Evolutionary conservation across 2,888 invertebrate species (phyloP), one percentile per base, ranked within the genome.

Genomic region (Rhopalosiphum nymphaeae): DNA sequence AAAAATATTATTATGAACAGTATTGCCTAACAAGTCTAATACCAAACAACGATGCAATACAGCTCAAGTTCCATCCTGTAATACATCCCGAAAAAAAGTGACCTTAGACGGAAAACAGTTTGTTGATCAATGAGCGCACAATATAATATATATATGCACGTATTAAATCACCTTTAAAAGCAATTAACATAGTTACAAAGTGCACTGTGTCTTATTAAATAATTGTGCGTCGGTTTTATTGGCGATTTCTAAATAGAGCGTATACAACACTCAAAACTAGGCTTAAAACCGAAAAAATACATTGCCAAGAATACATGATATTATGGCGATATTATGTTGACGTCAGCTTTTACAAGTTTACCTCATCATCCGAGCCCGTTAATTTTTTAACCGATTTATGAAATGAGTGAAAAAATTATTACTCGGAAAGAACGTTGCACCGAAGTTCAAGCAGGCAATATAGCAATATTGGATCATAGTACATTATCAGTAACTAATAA

Each of bases 381-480:
- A 21, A 78, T 78, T 78, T 36, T 78, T 36, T 78, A 78, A 78
- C 7, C 36, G 7, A 78, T 78, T 78, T 78, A 36, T 78, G 36
- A 36, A 78, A 7, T 21, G 7, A 21, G 36, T 78, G 36, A 36
- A 78, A 21, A 78, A 36, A 78, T 36, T 78, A 36, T 78, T 78
- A 36, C 78, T 78, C 36, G 36, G 36, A 78, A 36, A 78, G 36
- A 78, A 36, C 36, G 21, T 36, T 78, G 78, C 78, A 78, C 49
- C 25, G 49, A 78, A 91, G 91, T 91, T 91, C 91, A 91, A 26
- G 44, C 36, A 78, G 42, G 85, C 44, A 44, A 85, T 67, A n/a
- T 85, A 44, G 44, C 25, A 44, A 85, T 56, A 87, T 29, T 49
- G 21, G 53, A 49, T 49, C 67, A 11, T 78, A 67, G n/a, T 78